Evolutionary conservation across 1,140 invertebrate species (phyloP).

Genomic region (Choristoneura fumiferana): DNA sequence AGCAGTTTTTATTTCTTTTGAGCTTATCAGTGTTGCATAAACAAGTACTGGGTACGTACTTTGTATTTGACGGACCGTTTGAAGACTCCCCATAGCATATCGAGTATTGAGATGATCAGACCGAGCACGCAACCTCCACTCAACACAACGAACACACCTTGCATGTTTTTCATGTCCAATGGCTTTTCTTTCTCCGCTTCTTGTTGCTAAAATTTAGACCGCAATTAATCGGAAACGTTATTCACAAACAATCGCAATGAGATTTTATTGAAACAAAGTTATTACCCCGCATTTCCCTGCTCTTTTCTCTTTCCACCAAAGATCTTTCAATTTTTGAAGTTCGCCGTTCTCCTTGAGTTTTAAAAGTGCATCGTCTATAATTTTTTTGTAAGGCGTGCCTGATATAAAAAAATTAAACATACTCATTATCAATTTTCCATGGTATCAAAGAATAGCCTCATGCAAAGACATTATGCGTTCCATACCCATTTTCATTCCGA

Average conservation of each 20-base stretch:
- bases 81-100: slow-evolving; percentile 72
- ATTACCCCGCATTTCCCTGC: slow-evolving; percentile 79
- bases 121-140: slow-evolving; percentile 80
- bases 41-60: no score
- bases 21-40: no score
- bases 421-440: slow-evolving; percentile 13
- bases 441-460: neutral
- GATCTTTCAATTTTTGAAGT: slow-evolving; percentile 87
- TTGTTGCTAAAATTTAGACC: slow-evolving; percentile 36
- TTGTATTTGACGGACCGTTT: slow-evolving; percentile 68
- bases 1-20: no score
- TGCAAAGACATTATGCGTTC: slow-evolving; percentile 1
- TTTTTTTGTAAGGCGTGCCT: slow-evolving; percentile 85
- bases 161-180: slow-evolving; percentile 93
- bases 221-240: no score
- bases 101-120: slow-evolving; percentile 55
- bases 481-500: slow-evolving; percentile 81
- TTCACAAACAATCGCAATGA: no score
- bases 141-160: slow-evolving; percentile 96
- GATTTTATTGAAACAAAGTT: no score
- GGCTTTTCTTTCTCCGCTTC: slow-evolving; percentile 66
- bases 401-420: neutral
- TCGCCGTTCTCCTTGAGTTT: slow-evolving; percentile 89
- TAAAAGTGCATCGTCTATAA: slow-evolving; percentile 86
- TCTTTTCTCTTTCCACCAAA: slow-evolving; percentile 90